phyloP scores from a whole-genome alignment of 2,797 vertebrate species.

The Cuculus canorus region DNA sequence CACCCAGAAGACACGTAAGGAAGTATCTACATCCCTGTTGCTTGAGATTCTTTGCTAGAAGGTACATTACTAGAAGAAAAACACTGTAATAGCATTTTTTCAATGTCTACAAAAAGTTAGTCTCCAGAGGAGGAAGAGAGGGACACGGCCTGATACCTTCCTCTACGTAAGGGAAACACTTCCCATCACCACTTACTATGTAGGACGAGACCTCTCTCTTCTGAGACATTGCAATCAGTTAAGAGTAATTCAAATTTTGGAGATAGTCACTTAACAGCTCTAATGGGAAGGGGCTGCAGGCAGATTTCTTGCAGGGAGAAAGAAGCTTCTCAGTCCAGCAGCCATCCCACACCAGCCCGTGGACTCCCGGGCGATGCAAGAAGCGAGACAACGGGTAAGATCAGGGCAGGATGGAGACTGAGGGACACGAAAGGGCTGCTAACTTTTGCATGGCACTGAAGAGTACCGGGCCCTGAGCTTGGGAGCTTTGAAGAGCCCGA shows the following conservation, averaged over 20 bases:
- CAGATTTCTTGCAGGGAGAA: not conserved
- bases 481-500: not conserved
- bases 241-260: not conserved
- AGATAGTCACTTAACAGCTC: not conserved
- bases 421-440: not conserved
- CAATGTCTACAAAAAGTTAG: not conserved
- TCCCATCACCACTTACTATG: not conserved
- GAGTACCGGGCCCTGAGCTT: not conserved
- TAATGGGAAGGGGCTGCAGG: not conserved
- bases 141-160: not conserved
- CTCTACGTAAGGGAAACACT: not conserved
- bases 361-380: not conserved
- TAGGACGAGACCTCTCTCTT: not conserved
- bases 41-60: not conserved
- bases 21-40: not conserved
- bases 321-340: not conserved
- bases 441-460: not conserved
- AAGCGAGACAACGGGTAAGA: not conserved
- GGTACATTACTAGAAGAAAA: not conserved
- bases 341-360: not conserved
- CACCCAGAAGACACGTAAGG: not conserved
- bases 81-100: not conserved
- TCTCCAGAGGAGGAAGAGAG: not conserved
- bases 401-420: not conserved
- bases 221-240: not conserved